Percentiles rank a stretch among this genome's conserved stretches.
Conservation (phyloP, 2,797 vertebrate species). For the Mionectes olivaceus region DNA sequence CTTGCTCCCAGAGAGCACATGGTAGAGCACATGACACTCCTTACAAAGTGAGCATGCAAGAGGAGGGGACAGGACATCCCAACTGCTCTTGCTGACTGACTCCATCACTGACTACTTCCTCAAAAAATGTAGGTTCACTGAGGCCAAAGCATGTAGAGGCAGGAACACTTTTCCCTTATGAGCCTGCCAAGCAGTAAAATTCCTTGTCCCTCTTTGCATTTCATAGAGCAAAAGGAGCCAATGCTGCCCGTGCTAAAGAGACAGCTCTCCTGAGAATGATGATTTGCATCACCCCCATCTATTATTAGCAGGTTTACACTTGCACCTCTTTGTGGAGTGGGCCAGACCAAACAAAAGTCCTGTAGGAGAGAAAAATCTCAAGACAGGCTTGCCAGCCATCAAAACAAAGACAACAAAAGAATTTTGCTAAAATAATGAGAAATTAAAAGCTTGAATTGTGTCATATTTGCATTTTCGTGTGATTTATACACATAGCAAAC, state of each 20-base stretch:
- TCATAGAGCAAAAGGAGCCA: not conserved
- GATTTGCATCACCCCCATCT: not conserved
- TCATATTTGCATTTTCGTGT: not conserved
- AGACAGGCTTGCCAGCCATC: not conserved
- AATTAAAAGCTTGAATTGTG: not conserved
- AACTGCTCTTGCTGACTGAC: not conserved
- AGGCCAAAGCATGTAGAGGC: not conserved
- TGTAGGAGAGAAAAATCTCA: not conserved
- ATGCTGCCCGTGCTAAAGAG: too few relatives aligned
- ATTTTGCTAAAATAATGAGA: not conserved
- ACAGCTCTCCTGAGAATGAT: not conserved
- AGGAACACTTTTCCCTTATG: not conserved
- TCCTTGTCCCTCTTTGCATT: not conserved
- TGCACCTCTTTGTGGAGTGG: not conserved
- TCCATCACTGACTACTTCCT: not conserved
- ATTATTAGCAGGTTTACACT: not conserved
- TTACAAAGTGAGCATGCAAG: fast-evolving
- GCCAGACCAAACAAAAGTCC: not conserved
- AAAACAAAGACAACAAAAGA: not conserved
- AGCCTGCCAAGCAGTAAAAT: not conserved
- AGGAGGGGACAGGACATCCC: not conserved
- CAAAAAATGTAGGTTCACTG: not conserved
- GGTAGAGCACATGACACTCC: fast-evolving
- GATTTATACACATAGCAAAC: not conserved
- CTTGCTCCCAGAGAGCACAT: fast-evolving